Percentiles rank a stretch among this genome's conserved stretches.
phyloP scores from a whole-genome alignment of 1,140 invertebrate species.

The Calliopsis andreniformis region DNA sequence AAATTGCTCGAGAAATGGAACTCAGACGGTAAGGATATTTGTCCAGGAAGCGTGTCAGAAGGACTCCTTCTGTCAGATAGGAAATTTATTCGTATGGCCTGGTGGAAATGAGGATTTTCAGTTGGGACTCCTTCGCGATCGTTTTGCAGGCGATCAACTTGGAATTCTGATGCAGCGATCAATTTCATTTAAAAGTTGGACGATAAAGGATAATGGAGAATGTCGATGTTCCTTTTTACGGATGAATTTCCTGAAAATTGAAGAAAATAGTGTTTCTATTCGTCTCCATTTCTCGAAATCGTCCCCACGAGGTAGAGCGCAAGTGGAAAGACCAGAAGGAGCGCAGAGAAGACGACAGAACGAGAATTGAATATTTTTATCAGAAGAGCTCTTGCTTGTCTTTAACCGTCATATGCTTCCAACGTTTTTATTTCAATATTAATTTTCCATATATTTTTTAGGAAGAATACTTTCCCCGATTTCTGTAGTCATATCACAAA shows the following conservation, averaged over 20 bases:
- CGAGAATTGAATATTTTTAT: too few relatives aligned
- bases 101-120: constrained; percentile 8
- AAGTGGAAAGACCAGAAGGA: neutral
- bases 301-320: too few relatives aligned
- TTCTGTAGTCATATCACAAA: neutral
- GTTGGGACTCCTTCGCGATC: neutral
- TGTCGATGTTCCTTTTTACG: neutral
- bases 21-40: neutral
- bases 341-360: neutral
- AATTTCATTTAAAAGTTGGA: neutral
- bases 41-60: neutral
- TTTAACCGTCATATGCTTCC: neutral
- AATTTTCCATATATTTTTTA: too few relatives aligned
- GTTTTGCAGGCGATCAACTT: neutral
- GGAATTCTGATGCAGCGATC: neutral
- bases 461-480: too few relatives aligned
- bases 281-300: too few relatives aligned
- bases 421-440: neutral
- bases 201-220: neutral
- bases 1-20: constrained; percentile 29
- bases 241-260: neutral
- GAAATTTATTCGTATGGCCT: constrained; percentile 21
- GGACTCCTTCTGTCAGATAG: constrained; percentile 5
- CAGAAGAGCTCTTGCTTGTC: too few relatives aligned
- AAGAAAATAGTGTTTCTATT: neutral